These are phyloP conservation scores for Mesembrinibis cayennensis DNA, from an alignment of 2,113 vertebrate genomes.

Conservation along the genomic window DNA sequence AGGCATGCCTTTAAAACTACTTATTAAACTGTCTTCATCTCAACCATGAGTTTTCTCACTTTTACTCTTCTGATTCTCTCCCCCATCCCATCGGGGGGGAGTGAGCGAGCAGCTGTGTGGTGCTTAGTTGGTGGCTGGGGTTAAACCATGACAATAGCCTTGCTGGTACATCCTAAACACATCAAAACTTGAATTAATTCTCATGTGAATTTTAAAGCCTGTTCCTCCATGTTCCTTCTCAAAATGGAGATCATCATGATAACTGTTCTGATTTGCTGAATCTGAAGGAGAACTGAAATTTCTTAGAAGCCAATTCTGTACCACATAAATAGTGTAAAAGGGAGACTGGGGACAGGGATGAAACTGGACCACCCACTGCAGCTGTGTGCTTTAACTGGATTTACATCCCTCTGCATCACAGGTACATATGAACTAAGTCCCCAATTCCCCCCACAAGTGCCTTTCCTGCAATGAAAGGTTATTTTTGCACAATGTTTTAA, in stretches of 20 bases:
- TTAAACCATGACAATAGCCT: too few relatives aligned
- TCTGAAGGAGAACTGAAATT: neutral
- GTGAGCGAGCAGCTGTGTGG: too few relatives aligned
- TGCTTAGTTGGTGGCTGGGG: too few relatives aligned
- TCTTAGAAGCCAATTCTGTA: neutral
- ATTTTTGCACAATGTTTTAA: neutral
- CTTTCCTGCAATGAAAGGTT: neutral
- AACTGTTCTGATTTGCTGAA: neutral
- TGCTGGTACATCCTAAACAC: neutral
- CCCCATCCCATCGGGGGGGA: too few relatives aligned
- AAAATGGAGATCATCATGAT: neutral
- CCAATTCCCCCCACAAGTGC: accelerated
- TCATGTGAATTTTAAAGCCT: neutral
- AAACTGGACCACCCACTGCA: neutral
- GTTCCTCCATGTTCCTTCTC: neutral
- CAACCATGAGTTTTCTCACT: too few relatives aligned
- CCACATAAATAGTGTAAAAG: neutral
- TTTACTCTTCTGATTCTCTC: too few relatives aligned
- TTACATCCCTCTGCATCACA: neutral
- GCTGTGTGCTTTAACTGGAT: neutral
- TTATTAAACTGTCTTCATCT: too few relatives aligned
- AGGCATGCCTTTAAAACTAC: too few relatives aligned
- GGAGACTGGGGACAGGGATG: accelerated
- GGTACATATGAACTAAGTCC: neutral
- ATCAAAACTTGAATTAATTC: neutral